Evolutionary conservation across 1,140 invertebrate species (phyloP).

Genomic region (Drusus annulatus): DNA sequence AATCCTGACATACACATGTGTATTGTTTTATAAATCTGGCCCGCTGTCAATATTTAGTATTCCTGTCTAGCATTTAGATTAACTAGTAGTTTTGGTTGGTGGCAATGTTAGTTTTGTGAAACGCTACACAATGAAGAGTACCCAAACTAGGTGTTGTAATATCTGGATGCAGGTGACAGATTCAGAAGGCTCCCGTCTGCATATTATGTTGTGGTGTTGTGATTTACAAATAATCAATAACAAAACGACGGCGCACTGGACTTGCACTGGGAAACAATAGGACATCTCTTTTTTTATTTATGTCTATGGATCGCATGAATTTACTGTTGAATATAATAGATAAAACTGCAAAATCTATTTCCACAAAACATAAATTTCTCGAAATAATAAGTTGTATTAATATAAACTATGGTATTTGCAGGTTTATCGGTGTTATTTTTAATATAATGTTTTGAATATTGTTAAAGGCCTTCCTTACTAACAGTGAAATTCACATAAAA

Average conservation of each 20-base stretch:
- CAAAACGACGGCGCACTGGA: constrained; percentile 34
- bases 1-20: too few species aligned
- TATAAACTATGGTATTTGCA: too few species aligned
- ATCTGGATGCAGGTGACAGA: background rate
- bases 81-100: too few species aligned
- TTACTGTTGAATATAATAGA: constrained; percentile 2
- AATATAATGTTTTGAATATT: too few species aligned
- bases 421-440: too few species aligned
- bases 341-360: background rate
- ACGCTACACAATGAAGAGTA: constrained; percentile 36
- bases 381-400: too few species aligned
- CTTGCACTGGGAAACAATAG: constrained; percentile 20
- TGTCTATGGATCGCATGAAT: constrained; percentile 16
- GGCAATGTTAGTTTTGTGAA: background rate
- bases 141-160: background rate
- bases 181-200: constrained; percentile 4
- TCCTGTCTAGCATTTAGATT: background rate
- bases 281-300: background rate
- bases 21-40: too few species aligned
- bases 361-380: too few species aligned
- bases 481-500: too few species aligned
- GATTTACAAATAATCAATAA: constrained; percentile 39
- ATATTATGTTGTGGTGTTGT: constrained; percentile 29
- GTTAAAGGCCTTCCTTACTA: too few species aligned
- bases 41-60: too few species aligned